Evolutionary conservation across 2,797 vertebrate genomes (phyloP).

Genomic region (Ibycter americanus): DNA sequence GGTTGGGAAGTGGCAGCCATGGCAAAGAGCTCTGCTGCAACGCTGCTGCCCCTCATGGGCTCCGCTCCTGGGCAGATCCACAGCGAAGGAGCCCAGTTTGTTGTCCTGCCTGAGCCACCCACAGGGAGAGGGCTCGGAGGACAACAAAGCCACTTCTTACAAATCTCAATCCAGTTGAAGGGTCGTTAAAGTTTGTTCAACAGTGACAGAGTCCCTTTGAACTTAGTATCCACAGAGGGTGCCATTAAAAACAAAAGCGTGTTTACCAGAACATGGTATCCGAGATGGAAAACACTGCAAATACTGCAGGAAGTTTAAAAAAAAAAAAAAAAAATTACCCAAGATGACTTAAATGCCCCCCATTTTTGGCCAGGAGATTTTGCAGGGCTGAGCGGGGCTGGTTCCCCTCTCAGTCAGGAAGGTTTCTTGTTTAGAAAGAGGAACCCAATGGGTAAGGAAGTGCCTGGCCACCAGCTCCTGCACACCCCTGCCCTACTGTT

Average conservation of each 20-base stretch:
- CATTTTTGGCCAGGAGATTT: background rate
- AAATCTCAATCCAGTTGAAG: background rate
- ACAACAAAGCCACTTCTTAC: background rate
- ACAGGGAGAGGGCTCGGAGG: background rate
- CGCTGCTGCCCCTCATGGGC: rapidly evolving
- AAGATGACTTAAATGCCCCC: background rate
- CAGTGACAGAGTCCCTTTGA: slow-evolving; percentile 21
- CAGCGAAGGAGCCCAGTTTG: background rate
- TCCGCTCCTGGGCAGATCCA: background rate
- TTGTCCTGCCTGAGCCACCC: background rate
- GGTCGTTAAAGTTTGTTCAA: background rate
- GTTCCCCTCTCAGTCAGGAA: background rate
- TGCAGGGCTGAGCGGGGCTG: background rate
- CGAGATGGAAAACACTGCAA: background rate
- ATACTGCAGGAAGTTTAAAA: background rate
- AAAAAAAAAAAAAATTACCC: background rate
- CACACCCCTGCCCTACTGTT: background rate
- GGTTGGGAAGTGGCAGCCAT: rapidly evolving
- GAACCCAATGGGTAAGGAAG: background rate
- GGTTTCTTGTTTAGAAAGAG: background rate
- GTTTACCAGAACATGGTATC: background rate
- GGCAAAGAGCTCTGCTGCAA: background rate
- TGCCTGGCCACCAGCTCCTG: background rate
- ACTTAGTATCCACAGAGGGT: background rate
- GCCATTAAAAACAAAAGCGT: background rate